Conservation (phyloP, 2,113 vertebrate species). For the Bombycilla garrulus region DNA sequence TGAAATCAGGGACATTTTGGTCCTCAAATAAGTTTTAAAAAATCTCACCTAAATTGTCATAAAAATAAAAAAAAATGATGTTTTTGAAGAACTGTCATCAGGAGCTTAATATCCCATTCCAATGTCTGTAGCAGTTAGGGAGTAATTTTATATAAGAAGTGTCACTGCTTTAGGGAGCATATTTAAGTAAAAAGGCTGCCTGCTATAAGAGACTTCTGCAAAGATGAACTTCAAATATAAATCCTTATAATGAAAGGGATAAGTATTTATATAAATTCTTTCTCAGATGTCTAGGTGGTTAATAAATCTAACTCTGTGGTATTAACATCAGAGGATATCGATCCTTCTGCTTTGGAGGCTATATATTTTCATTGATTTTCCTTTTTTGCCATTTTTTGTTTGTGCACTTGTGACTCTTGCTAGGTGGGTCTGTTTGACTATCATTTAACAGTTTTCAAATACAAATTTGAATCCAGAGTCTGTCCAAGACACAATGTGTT, state of each 20-base stretch:
- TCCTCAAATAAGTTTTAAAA: background rate
- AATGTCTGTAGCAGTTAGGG: background rate
- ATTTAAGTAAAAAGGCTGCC: background rate
- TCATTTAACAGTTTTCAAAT: background rate
- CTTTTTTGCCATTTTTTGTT: background rate
- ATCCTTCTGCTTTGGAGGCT: background rate
- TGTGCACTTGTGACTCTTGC: background rate
- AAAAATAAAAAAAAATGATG: background rate
- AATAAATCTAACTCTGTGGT: slow-evolving; percentile 27
- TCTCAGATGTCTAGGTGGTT: background rate
- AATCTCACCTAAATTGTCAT: background rate
- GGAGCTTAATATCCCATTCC: background rate
- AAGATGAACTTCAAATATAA: slow-evolving; percentile 32
- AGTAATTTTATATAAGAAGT: slow-evolving; percentile 5
- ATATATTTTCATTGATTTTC: background rate
- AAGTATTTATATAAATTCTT: slow-evolving; percentile 34
- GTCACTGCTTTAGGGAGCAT: background rate
- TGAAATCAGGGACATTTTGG: background rate
- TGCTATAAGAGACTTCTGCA: background rate
- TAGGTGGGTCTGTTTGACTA: background rate
- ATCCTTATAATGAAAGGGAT: background rate
- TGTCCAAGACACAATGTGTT: background rate
- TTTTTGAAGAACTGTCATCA: background rate
- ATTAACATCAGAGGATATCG: slow-evolving; percentile 11
- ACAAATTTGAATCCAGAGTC: background rate